Evolutionary conservation across 2,797 vertebrate species (phyloP).

Genomic region (Tiaroga cobitis): DNA sequence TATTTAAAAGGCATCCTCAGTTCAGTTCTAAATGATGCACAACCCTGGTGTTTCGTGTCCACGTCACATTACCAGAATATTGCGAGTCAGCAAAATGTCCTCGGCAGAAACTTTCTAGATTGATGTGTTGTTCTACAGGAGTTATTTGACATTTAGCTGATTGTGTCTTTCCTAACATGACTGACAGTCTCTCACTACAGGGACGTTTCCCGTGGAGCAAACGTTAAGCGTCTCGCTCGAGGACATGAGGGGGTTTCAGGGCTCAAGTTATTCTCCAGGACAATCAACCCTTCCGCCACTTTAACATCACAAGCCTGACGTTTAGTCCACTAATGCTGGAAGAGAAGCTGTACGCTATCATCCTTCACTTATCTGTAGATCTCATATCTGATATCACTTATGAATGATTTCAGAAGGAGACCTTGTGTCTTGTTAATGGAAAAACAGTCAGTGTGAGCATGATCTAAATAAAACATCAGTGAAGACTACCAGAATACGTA

Average conservation of each 20-base stretch:
- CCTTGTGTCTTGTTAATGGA: neutral
- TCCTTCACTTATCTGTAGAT: neutral
- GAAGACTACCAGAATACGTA: neutral
- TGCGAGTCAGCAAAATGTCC: neutral
- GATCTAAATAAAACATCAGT: neutral
- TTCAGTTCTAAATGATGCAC: neutral
- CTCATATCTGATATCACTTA: neutral
- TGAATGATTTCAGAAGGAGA: neutral
- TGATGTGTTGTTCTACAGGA: neutral
- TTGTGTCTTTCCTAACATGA: constrained; percentile 6
- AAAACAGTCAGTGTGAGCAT: neutral
- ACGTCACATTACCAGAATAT: neutral
- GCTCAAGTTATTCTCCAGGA: neutral
- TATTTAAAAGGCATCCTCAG: neutral
- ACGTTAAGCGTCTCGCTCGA: neutral
- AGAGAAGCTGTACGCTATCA: neutral
- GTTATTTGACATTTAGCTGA: constrained; percentile 17
- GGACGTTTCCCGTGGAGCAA: neutral
- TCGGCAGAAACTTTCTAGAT: neutral
- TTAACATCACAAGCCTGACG: neutral
- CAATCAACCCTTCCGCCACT: neutral
- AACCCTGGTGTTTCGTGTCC: neutral
- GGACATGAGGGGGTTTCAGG: constrained; percentile 1
- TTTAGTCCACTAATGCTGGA: neutral
- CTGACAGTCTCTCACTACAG: constrained; percentile 4